Evolutionary conservation across 2,888 invertebrate genomes (phyloP).

Genomic region (Drosophila emarginata): DNA sequence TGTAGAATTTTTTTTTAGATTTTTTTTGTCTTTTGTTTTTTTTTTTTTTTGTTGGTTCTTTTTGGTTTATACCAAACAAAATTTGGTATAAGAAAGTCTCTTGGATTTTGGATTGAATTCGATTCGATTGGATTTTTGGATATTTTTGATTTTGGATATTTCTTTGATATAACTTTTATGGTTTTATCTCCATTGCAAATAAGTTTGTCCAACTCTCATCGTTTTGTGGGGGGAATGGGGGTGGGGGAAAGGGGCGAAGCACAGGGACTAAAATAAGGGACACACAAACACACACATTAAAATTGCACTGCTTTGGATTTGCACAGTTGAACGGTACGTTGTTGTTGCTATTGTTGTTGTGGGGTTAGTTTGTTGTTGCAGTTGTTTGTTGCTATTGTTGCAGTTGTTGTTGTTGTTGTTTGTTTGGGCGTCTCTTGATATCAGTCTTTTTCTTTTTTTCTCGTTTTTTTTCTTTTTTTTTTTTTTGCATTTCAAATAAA

Average conservation of each 20-base stretch:
- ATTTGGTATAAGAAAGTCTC: constrained; percentile 14
- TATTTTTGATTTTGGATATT: neutral
- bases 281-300: constrained; percentile 39
- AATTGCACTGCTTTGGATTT: constrained; percentile 42
- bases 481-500: constrained; percentile 71
- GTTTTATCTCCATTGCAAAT: neutral
- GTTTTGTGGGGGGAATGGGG: neutral
- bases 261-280: constrained; percentile 6
- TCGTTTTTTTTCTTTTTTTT: constrained; percentile 33
- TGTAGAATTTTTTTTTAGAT: neutral
- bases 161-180: neutral
- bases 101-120: constrained; percentile 6
- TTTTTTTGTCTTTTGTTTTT: neutral
- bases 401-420: constrained; percentile 25
- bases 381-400: constrained; percentile 53
- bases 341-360: constrained; percentile 47
- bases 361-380: constrained; percentile 35
- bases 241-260: constrained; percentile 13
- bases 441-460: constrained; percentile 32
- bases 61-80: constrained; percentile 4
- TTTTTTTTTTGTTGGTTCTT: neutral
- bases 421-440: constrained; percentile 43
- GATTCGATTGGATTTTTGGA: neutral
- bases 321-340: constrained; percentile 44
- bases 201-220: constrained; percentile 13